Percentiles rank a stretch among this genome's conserved stretches.
Conservation (phyloP, 92 coral and sea anemone species). For the Plumapathes pennacea region DNA sequence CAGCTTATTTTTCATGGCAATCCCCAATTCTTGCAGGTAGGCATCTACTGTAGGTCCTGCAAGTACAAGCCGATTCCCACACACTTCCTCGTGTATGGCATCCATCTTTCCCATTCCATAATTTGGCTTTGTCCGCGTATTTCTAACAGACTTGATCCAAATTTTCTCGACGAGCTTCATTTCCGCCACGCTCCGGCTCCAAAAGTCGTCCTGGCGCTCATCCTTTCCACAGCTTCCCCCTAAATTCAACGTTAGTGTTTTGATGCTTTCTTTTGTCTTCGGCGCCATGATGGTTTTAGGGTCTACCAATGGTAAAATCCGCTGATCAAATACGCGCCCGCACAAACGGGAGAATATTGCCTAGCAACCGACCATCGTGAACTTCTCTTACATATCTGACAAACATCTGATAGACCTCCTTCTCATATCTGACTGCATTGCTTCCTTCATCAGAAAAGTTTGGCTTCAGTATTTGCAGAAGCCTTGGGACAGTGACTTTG, state of each 20-base stretch:
- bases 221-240: background rate
- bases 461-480: slow-evolving; percentile 51
- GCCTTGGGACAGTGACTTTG: slow-evolving; percentile 33
- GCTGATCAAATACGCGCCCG: slow-evolving; percentile 16
- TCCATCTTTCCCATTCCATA: slow-evolving; percentile 50
- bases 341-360: slow-evolving; percentile 24
- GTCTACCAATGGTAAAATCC: no score
- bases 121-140: slow-evolving; percentile 27
- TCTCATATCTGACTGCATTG: slow-evolving; percentile 41
- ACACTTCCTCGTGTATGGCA: slow-evolving; percentile 31
- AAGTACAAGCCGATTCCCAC: slow-evolving; percentile 36
- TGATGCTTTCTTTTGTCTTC: no score
- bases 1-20: slow-evolving; percentile 5
- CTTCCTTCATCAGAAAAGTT: slow-evolving; percentile 54
- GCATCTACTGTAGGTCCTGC: slow-evolving; percentile 35
- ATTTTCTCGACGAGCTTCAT: slow-evolving; percentile 34
- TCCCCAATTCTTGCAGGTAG: slow-evolving; percentile 25
- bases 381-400: slow-evolving; percentile 62
- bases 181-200: slow-evolving; percentile 18
- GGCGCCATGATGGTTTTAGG: slow-evolving; percentile 5
- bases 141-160: slow-evolving; percentile 25
- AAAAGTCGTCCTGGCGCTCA: slow-evolving; percentile 24
- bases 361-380: slow-evolving; percentile 37
- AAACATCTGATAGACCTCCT: slow-evolving; percentile 47
- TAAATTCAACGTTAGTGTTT: no score